A percentile compares a stretch with the other conserved stretches of the same genome.
Conservation (phyloP, 2,113 vertebrate species). For the Thamnophis sirtalis region DNA sequence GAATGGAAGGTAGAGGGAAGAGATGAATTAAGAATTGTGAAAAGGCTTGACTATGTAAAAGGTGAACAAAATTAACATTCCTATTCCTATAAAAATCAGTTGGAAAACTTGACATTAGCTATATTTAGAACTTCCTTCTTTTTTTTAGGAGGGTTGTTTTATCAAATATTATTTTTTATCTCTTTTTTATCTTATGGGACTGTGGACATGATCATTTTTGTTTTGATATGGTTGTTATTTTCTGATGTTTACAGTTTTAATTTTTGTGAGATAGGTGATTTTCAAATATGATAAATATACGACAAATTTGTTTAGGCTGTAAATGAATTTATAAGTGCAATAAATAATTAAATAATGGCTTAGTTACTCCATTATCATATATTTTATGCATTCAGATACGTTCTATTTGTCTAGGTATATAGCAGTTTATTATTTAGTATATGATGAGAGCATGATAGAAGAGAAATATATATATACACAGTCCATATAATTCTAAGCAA, state of each 20-base stretch:
- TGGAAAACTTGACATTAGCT: background rate
- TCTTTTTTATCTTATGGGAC: background rate
- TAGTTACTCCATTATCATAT: background rate
- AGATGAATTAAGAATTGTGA: constrained; percentile 24
- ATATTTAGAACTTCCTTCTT: background rate
- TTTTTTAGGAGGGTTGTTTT: background rate
- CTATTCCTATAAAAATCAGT: background rate
- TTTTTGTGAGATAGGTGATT: background rate
- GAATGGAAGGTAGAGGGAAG: constrained; percentile 10
- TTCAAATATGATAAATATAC: background rate
- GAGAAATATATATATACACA: background rate
- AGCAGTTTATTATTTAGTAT: background rate
- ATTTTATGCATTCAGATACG: background rate
- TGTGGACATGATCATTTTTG: background rate
- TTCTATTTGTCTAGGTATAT: background rate
- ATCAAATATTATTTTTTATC: background rate
- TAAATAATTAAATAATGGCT: background rate
- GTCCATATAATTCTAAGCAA: background rate
- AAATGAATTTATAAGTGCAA: background rate
- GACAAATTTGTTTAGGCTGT: background rate
- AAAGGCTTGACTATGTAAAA: background rate
- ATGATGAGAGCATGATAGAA: no score
- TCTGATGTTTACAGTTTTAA: background rate
- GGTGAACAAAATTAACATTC: background rate
- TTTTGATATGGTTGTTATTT: background rate